phyloP scores from a whole-genome alignment of 53 echinoderm and acorn worm genomes.

The Paracentrotus lividus region DNA sequence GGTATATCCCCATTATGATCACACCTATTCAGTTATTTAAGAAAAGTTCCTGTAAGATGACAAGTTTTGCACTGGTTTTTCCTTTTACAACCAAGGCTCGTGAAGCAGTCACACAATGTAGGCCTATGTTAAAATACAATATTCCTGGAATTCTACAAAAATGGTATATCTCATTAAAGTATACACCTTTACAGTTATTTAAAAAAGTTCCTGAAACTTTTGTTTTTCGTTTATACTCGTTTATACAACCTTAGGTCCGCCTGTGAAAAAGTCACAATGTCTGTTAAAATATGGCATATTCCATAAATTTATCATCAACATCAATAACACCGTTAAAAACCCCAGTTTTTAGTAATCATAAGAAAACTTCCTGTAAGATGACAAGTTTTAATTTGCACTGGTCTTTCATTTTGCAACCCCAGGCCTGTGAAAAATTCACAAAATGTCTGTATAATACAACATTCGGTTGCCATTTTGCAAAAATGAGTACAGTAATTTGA shows the following conservation, averaged over 20 bases:
- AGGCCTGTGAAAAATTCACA: not conserved
- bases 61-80: too few relatives aligned
- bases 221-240: too few relatives aligned
- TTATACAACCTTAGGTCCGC: too few relatives aligned
- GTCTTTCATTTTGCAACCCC: not conserved
- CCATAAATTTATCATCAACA: not conserved
- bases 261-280: not conserved
- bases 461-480: not conserved
- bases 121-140: too few relatives aligned
- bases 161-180: too few relatives aligned
- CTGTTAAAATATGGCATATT: constrained; percentile 19
- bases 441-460: not conserved
- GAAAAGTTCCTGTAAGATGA: not conserved
- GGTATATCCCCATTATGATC: too few relatives aligned
- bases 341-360: not conserved
- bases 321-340: not conserved
- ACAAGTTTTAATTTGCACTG: not conserved
- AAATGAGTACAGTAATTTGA: not conserved
- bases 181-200: too few relatives aligned
- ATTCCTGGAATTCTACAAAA: too few relatives aligned
- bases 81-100: not conserved
- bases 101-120: too few relatives aligned
- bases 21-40: too few relatives aligned
- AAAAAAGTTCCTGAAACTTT: not conserved
- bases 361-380: not conserved